phyloP scores from a whole-genome alignment of 1,140 invertebrate species.

The Drosophila novamexicana region DNA sequence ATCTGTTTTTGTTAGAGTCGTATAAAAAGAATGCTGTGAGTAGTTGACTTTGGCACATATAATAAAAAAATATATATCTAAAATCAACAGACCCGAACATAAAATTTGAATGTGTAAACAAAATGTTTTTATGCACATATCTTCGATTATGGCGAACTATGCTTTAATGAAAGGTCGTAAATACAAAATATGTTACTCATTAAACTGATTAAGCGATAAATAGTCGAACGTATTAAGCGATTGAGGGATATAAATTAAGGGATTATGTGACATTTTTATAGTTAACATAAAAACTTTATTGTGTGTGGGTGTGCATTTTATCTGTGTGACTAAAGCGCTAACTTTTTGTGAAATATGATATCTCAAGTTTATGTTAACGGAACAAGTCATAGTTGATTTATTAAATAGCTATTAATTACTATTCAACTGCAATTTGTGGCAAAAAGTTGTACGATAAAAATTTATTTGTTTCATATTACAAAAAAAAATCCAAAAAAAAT shows the following conservation, averaged over 20 bases:
- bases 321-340: background rate
- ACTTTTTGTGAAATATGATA: background rate
- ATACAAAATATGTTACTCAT: slow-evolving; percentile 55
- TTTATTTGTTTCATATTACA: background rate
- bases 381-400: background rate
- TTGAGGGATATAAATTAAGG: slow-evolving; percentile 49
- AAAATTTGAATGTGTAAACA: slow-evolving; percentile 48
- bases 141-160: slow-evolving; percentile 23
- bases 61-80: slow-evolving; percentile 4
- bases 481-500: background rate
- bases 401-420: background rate
- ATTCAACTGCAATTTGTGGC: background rate
- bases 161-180: slow-evolving; percentile 54
- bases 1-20: background rate
- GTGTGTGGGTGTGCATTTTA: slow-evolving; percentile 1
- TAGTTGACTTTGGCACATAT: background rate
- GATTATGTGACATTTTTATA: slow-evolving; percentile 65
- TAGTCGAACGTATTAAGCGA: slow-evolving; percentile 48
- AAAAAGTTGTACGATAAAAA: too few species aligned
- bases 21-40: too few species aligned
- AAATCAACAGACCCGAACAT: slow-evolving; percentile 9
- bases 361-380: background rate
- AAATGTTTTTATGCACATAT: slow-evolving; percentile 30
- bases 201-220: slow-evolving; percentile 74
- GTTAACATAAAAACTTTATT: slow-evolving; percentile 57